Conservation (phyloP, 2,888 invertebrate species). For the Pandemis heparana region DNA sequence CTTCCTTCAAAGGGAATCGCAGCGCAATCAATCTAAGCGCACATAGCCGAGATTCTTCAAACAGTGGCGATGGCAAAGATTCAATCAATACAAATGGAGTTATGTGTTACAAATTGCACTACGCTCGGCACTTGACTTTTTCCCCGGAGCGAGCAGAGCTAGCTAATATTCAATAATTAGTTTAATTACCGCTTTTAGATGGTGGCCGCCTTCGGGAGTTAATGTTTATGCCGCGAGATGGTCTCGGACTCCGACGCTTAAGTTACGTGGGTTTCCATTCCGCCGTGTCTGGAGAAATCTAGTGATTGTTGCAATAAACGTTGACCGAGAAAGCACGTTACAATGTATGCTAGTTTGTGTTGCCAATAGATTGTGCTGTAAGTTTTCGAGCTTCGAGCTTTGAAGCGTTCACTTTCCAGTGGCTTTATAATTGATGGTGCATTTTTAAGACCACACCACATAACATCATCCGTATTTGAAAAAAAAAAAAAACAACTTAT, state of each 20-base stretch:
- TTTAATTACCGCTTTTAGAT: conserved; percentile 80
- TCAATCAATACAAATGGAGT: conserved; percentile 67
- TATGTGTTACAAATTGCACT: conserved; percentile 68
- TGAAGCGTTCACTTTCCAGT: too few species aligned
- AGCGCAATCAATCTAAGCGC: conserved; percentile 37
- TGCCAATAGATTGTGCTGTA: too few species aligned
- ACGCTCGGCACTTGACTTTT: conserved; percentile 66
- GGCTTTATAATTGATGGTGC: too few species aligned
- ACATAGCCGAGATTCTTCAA: conserved; percentile 34
- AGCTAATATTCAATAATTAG: conserved; percentile 80
- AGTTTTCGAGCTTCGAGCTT: neutral
- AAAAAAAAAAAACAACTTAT: too few species aligned
- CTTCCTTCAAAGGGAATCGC: conserved; percentile 25
- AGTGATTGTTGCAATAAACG: conserved; percentile 15
- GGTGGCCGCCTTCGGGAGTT: conserved; percentile 62
- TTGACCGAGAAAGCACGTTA: neutral
- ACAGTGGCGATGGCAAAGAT: conserved; percentile 51
- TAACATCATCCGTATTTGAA: too few species aligned
- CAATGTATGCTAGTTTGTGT: neutral
- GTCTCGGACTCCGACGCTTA: conserved; percentile 39
- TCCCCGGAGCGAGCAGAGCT: conserved; percentile 66
- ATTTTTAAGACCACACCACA: too few species aligned
- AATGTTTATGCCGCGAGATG: conserved; percentile 50
- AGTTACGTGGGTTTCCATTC: conserved; percentile 19
- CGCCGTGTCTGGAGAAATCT: conserved; percentile 16